These are phyloP conservation scores for Pogonognathellus flavescens DNA, from an alignment of 1,140 invertebrate genomes.

Conservation along the genomic window DNA sequence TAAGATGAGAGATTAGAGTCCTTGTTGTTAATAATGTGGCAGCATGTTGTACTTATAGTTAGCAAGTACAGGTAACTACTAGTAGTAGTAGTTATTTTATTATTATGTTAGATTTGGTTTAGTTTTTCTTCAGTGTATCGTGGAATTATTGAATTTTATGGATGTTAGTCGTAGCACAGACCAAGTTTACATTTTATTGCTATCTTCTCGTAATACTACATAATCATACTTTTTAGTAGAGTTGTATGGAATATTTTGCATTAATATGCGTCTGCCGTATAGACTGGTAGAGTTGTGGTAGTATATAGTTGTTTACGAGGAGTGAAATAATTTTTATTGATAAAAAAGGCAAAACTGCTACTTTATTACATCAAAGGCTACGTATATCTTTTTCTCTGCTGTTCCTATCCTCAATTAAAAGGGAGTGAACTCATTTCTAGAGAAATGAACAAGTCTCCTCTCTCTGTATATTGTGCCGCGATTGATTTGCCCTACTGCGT, in stretches of 20 bases:
- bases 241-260: background rate
- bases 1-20: too few relatives aligned
- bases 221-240: too few relatives aligned
- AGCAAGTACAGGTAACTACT: too few relatives aligned
- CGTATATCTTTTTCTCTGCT: background rate
- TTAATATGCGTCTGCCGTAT: background rate
- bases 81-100: too few relatives aligned
- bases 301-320: background rate
- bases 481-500: constrained; percentile 27
- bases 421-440: constrained; percentile 31
- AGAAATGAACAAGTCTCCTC: constrained; percentile 5
- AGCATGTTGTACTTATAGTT: too few relatives aligned
- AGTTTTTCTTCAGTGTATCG: too few relatives aligned
- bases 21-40: too few relatives aligned
- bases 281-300: background rate
- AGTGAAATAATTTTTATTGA: constrained; percentile 17
- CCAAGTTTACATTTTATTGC: too few relatives aligned
- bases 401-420: constrained; percentile 26
- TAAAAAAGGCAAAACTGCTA: background rate
- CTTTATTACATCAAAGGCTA: background rate
- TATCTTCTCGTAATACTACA: too few relatives aligned
- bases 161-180: too few relatives aligned
- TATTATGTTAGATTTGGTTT: too few relatives aligned
- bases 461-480: background rate
- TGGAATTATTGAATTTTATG: too few relatives aligned